Conservation (phyloP, 2,797 vertebrate genomes). For the Phalanger gymnotis region DNA sequence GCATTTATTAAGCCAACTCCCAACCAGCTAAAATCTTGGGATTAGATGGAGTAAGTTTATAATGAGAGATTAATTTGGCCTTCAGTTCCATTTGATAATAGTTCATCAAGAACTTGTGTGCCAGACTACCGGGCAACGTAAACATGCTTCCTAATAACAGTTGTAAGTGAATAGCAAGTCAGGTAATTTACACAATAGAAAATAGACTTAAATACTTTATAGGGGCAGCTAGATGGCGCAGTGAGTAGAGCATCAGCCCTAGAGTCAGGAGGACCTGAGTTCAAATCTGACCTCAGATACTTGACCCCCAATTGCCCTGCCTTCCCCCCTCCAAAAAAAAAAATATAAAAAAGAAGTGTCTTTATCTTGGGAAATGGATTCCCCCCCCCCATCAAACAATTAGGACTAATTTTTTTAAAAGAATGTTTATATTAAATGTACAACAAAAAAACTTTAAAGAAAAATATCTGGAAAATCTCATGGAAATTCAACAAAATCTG, state of each 20-base stretch:
- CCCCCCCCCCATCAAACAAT: neutral
- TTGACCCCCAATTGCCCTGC: too few relatives aligned
- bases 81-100: neutral
- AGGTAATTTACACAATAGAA: neutral
- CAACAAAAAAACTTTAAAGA: neutral
- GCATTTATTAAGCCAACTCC: neutral
- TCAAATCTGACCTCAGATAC: too few relatives aligned
- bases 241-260: too few relatives aligned
- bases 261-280: too few relatives aligned
- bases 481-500: neutral
- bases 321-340: too few relatives aligned
- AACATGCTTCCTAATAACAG: neutral
- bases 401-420: neutral
- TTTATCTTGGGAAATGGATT: neutral
- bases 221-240: too few relatives aligned
- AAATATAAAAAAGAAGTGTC: neutral
- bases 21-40: neutral
- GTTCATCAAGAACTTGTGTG: neutral
- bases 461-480: neutral
- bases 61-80: neutral
- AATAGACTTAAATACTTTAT: neutral
- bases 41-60: neutral
- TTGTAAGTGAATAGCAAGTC: neutral
- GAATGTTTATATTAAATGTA: neutral
- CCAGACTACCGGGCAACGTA: neutral